A percentile compares a stretch with the other conserved stretches of the same genome.
phyloP scores from a whole-genome alignment of 2,113 vertebrate genomes.

The Menidia beryllina region DNA sequence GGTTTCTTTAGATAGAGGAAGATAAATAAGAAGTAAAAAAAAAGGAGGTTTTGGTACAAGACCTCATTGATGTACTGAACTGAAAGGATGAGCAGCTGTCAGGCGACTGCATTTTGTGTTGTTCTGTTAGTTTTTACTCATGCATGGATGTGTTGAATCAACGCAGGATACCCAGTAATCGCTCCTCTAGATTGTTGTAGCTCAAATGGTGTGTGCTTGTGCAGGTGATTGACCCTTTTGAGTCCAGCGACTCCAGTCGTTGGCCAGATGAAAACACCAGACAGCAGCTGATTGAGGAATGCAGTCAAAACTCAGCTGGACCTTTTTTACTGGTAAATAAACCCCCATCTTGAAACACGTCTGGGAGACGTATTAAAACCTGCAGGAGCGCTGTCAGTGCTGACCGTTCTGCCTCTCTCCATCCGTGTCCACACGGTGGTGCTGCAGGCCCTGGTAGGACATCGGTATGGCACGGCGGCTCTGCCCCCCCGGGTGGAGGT shows the following conservation, averaged over 20 bases:
- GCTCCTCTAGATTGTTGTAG: slow-evolving; percentile 6
- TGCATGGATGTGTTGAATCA: slow-evolving; percentile 13
- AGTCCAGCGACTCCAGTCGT: slow-evolving; percentile 68
- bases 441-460: slow-evolving; percentile 81
- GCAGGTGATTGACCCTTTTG: slow-evolving; percentile 83
- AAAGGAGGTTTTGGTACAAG: too few species aligned
- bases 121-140: slow-evolving; percentile 2
- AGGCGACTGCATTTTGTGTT: background rate
- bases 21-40: too few species aligned
- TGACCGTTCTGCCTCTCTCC: background rate
- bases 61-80: too few species aligned
- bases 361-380: background rate
- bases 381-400: background rate
- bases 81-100: slow-evolving; percentile 42
- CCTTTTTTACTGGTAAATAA: slow-evolving; percentile 84
- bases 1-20: too few species aligned
- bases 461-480: slow-evolving; percentile 73
- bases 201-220: slow-evolving; percentile 11
- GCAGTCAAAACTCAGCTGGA: slow-evolving; percentile 76
- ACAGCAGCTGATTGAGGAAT: slow-evolving; percentile 77
- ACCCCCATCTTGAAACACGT: background rate
- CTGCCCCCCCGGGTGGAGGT: slow-evolving; percentile 79
- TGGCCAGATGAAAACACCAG: slow-evolving; percentile 74
- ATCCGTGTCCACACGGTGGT: slow-evolving; percentile 53
- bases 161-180: slow-evolving; percentile 17